Evolutionary conservation across 2,113 vertebrate species (phyloP), one percentile per base, ranked within the genome.

Genomic region (Pionites leucogaster): DNA sequence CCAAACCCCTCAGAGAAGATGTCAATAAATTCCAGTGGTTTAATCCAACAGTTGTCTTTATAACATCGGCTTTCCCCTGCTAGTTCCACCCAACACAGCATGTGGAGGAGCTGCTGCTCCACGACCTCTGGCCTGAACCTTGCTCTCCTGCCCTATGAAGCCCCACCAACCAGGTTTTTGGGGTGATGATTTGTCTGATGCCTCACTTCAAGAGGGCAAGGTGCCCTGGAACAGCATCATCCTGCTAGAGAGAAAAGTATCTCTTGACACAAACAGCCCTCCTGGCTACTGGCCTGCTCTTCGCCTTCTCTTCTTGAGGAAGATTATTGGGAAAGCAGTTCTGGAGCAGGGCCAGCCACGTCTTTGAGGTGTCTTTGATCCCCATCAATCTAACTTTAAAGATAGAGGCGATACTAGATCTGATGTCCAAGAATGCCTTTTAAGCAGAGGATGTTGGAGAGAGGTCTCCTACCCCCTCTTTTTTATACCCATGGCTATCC

Each of bases 261-360:
- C 86, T 79, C 86, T 76, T 88, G 92, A 93, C 60, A n/a, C 22
- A 17, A 92, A 65, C 65, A 74, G 81, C 75, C 62, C 76, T 92
- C 88, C 29, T 1, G 0, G 50, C 71, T 87, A 47, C n/a, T n/a
- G 65, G 92, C 46, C 64, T 33, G 68, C 60, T 1, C 0, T 68
- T 91, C 78, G 68, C 69, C 82, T 86, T 78, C 74, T 74, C 57
- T 84, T 96, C 91, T 72, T 90, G 50, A 92, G 28, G 59, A 92
- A 93, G 59, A 87, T 93, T 95, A 96, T n/a, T 92, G 85, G 96
- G 79, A 89, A 97, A 94, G 84, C 19, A 27, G 63, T 37, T 86
- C 46, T 96, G 96, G 94, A 96, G 79, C 39, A 85, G 20, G 49
- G 92, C 93, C 96, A 97, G 76, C 29, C 18, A 10, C 22, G 2